These are phyloP conservation scores for Drosophila nasuta DNA, from an alignment of 1,140 invertebrate species.

Conservation along the genomic window DNA sequence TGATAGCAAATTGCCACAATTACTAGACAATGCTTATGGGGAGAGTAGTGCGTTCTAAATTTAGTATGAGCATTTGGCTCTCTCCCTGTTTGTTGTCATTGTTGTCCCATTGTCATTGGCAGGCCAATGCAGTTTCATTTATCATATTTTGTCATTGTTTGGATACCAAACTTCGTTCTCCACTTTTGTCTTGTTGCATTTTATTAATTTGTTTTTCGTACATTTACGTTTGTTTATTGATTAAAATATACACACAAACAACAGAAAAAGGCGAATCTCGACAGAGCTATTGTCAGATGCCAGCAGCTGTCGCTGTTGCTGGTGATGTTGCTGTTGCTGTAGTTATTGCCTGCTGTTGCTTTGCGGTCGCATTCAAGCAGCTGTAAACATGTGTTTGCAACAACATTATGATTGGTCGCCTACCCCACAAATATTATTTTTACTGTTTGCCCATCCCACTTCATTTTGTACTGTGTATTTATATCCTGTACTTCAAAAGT, in stretches of 20 bases:
- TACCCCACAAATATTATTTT: constrained; percentile 62
- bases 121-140: constrained; percentile 59
- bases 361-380: constrained; percentile 36
- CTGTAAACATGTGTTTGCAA: constrained; percentile 77
- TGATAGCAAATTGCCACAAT: constrained; percentile 76
- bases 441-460: constrained; percentile 37
- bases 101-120: constrained; percentile 25
- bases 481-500: constrained; percentile 22
- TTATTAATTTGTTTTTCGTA: constrained; percentile 84
- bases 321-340: constrained; percentile 37
- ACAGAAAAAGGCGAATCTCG: constrained; percentile 32
- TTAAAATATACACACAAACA: constrained; percentile 74
- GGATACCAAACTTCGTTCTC: constrained; percentile 42
- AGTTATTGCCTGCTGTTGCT: constrained; percentile 38
- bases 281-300: constrained; percentile 30
- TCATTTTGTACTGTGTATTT: constrained; percentile 20
- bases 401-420: constrained; percentile 66
- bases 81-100: constrained; percentile 12
- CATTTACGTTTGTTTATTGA: constrained; percentile 82
- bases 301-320: constrained; percentile 53
- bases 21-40: constrained; percentile 46
- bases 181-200: constrained; percentile 63
- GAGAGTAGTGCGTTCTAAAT: constrained; percentile 53
- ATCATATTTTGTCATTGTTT: constrained; percentile 79
- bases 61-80: constrained; percentile 40